Conservation (phyloP, 92 coral and sea anemone genomes). For the Nematostella vectensis region DNA sequence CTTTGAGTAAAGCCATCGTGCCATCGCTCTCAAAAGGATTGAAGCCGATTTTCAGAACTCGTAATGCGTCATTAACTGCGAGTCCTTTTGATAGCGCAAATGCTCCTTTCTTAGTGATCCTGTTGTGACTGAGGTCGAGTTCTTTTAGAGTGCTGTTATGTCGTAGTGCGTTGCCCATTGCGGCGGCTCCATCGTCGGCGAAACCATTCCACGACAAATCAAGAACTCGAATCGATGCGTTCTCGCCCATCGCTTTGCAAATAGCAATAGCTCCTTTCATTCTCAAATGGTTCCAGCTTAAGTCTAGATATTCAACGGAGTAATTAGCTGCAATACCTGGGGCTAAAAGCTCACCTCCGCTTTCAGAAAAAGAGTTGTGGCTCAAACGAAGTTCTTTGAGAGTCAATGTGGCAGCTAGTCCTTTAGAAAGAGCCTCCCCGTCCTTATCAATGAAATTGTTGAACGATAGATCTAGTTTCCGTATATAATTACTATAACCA, state of each 20-base stretch:
- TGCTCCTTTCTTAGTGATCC: constrained; percentile 56
- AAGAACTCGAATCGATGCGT: constrained; percentile 34
- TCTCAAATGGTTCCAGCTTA: constrained; percentile 75
- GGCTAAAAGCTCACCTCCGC: constrained; percentile 57
- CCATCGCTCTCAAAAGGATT: constrained; percentile 48
- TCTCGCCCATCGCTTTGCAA: constrained; percentile 51
- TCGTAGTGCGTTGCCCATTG: constrained; percentile 58
- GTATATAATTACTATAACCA: constrained; percentile 26
- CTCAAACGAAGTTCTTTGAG: constrained; percentile 45
- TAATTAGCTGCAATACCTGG: constrained; percentile 46
- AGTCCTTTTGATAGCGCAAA: constrained; percentile 44
- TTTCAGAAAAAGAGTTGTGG: constrained; percentile 61
- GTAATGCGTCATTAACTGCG: constrained; percentile 32
- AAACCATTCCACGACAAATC: constrained; percentile 90
- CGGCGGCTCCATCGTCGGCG: constrained; percentile 76
- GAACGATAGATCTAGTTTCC: constrained; percentile 49
- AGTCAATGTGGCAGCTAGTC: constrained; percentile 31
- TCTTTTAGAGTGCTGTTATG: constrained; percentile 45
- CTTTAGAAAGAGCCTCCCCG: constrained; percentile 41
- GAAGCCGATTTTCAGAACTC: constrained; percentile 43
- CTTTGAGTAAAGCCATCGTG: constrained; percentile 36
- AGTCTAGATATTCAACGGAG: constrained; percentile 27
- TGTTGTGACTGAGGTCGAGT: constrained; percentile 59
- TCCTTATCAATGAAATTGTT: constrained; percentile 61
- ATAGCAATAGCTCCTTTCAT: constrained; percentile 66